These are phyloP conservation scores for Caenorhabditis virilis DNA, from an alignment of 2,888 invertebrate genomes.

Conservation along the genomic window DNA sequence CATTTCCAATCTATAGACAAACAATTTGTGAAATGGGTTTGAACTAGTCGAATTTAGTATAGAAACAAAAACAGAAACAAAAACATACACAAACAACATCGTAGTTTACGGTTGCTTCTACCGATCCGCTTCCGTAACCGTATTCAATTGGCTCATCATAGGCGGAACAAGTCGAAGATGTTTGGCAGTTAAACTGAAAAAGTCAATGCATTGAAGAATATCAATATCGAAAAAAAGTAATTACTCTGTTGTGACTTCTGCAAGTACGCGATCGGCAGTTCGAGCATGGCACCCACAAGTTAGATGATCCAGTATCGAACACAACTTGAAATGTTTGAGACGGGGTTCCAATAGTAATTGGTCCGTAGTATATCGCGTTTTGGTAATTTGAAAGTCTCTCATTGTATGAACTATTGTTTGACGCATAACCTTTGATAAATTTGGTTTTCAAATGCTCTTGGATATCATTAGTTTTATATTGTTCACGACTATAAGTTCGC, in stretches of 20 bases:
- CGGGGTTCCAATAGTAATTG: slow-evolving; percentile 72
- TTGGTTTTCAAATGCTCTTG: slow-evolving; percentile 44
- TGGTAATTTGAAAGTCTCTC: slow-evolving; percentile 55
- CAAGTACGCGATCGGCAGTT: slow-evolving; percentile 88
- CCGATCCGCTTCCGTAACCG: slow-evolving; percentile 71
- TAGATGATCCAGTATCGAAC: slow-evolving; percentile 98
- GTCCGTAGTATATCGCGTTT: slow-evolving; percentile 72
- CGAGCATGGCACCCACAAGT: slow-evolving; percentile 92
- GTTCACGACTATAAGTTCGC: slow-evolving; percentile 33
- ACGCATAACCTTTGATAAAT: slow-evolving; percentile 40
- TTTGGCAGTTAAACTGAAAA: slow-evolving; percentile 79
- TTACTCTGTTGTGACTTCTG: slow-evolving; percentile 70
- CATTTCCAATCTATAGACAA: slow-evolving; percentile 36
- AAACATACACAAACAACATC: slow-evolving; percentile 70
- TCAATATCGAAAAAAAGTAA: neutral
- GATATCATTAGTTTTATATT: slow-evolving; percentile 41
- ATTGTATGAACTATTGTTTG: slow-evolving; percentile 44
- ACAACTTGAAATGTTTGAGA: slow-evolving; percentile 73
- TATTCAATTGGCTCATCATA: slow-evolving; percentile 80
- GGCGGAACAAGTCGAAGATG: slow-evolving; percentile 80
- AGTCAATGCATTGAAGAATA: neutral
- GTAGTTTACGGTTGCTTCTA: slow-evolving; percentile 71
- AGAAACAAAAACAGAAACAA: too few species aligned
- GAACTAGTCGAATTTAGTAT: too few species aligned
- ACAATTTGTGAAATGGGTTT: neutral